Base-by-base conservation (phyloP, 2,113 vertebrate species). In the Cyprinodon variegatus region DNA sequence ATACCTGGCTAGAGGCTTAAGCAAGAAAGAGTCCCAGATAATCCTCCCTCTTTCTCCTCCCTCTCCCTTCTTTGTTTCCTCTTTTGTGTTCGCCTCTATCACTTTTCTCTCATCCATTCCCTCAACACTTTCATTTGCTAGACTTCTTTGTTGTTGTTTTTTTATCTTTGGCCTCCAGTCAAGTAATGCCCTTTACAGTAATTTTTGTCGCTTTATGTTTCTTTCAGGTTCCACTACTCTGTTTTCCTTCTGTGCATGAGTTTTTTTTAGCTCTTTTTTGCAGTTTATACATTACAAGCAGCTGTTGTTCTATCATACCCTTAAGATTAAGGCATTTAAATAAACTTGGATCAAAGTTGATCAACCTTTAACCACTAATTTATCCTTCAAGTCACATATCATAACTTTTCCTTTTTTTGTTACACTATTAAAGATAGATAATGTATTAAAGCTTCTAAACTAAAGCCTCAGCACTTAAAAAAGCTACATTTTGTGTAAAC, bases 1-100 rank as follows among this genome's bases (percentile, higher is more conserved):
- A 92, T 90, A 90, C 59, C 62, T 79, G 88, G 78, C 78, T 77
- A 79, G 82, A 76, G 74, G 86, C 92, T 92, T 91, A 90, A 91
- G 82, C 81, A 82, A 90, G 87, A 90, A 80, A 85, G 75, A 90
- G 82, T 78, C 76, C 57, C 17, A 13, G 81, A 82, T 90, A 89
- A 93, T 91, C 91, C 87, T 84, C 65, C 82, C 64, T 68, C 48
- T 76, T 84, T 77, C 72, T 77, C 69, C 65, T 70, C 71, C 67
- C 68, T 69, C 68, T 70, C 64, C 8, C 50, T 70, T 64, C 37
- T 63, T 68, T 76, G 61, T 37, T 70, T 65, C 29, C 65, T 22
- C 68, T 65, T 70, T 41, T 10, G 17, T 61, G 60, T 22, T 75
- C 61, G 65, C 48, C 57, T 50, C 70, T 48, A 68, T 70, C 63